phyloP scores from a whole-genome alignment of 2,113 vertebrate genomes.

The Vidua macroura region DNA sequence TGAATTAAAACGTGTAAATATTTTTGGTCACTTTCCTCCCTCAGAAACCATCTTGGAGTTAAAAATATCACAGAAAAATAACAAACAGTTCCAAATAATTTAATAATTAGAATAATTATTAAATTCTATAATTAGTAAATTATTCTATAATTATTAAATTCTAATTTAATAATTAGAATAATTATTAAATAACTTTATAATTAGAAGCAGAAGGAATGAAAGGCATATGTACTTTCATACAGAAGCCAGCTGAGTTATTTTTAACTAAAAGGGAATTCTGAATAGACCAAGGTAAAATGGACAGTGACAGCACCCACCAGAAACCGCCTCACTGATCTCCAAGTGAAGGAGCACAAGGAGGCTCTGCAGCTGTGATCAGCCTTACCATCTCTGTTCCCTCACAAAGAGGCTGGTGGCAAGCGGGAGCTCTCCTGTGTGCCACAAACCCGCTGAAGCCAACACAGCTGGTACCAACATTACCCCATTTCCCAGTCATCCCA shows the following conservation, averaged over 20 bases:
- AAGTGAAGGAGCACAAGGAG: neutral
- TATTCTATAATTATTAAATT: no score
- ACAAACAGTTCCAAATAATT: neutral
- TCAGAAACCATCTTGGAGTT: constrained; percentile 16
- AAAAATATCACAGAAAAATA: constrained; percentile 28
- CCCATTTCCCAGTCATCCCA: neutral
- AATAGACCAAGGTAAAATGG: neutral
- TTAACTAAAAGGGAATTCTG: neutral
- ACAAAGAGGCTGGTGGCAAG: fast-evolving
- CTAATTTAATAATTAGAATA: neutral
- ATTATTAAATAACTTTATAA: neutral
- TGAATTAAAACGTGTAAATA: constrained; percentile 6
- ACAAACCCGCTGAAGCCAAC: neutral
- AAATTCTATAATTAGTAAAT: neutral
- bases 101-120: neutral
- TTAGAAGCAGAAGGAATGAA: neutral
- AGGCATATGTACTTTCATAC: neutral
- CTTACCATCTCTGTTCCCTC: neutral
- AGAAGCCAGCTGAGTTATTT: neutral
- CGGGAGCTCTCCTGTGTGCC: neutral
- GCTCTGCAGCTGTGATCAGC: neutral
- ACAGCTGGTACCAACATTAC: fast-evolving
- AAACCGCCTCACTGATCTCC: neutral
- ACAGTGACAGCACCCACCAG: neutral
- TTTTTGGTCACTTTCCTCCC: constrained; percentile 31